Evolutionary conservation across 2,888 invertebrate species (phyloP), one percentile per base, ranked within the genome.

Genomic region (Parascotia fuliginaria): DNA sequence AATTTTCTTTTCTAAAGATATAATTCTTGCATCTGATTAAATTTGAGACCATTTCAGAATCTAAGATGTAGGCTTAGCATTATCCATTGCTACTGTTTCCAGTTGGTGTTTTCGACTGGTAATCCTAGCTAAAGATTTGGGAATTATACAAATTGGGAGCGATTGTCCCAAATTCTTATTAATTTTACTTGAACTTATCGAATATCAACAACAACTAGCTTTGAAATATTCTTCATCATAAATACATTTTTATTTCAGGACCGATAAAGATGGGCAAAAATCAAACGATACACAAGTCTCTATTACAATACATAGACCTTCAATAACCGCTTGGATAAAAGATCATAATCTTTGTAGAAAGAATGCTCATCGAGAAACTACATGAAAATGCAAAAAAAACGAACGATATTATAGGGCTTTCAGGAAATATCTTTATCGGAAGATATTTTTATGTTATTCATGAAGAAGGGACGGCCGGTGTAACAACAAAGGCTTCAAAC

Each of bases 401-500:
- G 24, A 50, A 52, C 24, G 31, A 15, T 40, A 46, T 51, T 52
- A 48, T 39, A 32, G 37, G 32, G 15, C 27, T 16, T 16, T 32
- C 36, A 14, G 28, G 42, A 64, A 67, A 68, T 57, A 65, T 51
- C 60, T 68, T 53, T 55, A 68, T 65, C 55, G 38, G 22, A 40
- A 50, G 14, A 42, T 45, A 50, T 60, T 53, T 60, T 46, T 51
- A 57, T 44, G 27, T 42, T 47, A 51, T 37, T 54, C 44, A 49
- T 36, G 45, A 49, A 48, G 42, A 42, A 43, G 38, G 46, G 31
- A 45, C 34, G 33, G 49, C n/a, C 56, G 39, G 33, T 53, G 49
- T 60, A 33, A 19, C 45, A 42, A 65, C 64, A 65, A 67, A 64
- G 57, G 44, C 42, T 41, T 51, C 50, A 44, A 44, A 52, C 38